Base-by-base conservation (phyloP, 2,113 vertebrate genomes). In the Rallus limicola region DNA sequence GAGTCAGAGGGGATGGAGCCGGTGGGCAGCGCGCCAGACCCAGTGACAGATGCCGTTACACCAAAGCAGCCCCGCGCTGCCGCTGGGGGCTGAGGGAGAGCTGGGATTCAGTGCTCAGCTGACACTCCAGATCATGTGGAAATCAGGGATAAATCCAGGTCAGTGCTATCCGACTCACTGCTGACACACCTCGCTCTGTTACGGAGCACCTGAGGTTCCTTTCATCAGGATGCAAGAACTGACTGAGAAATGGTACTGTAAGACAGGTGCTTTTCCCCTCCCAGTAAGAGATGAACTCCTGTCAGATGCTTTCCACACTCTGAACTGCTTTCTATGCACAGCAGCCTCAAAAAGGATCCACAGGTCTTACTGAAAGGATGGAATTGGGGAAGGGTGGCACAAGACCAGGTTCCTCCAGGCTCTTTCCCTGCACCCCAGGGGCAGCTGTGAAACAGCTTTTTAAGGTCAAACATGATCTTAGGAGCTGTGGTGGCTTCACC, bases 21-120 rank as follows among this genome's bases (percentile, higher is more conserved):
- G 7, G 38, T 1, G 40, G 40, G 17, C 53, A 23, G 5, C 0
- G 5, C 0, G 7, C 21, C 63, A 10, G 25, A 2, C 28, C 56
- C 21, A 82, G 2, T 44, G 38, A 12, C 34, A 79, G 21, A 58
- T 5, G 52, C 59, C 40, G 14, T 21, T 21, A 2, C 1, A 2
- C 17, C 55, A 58, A 56, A 52, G 16, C 0, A 24, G 1, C n/a
- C 5, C 5, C 4, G 9, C 25, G 1, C 31, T 29, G 46, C 16
- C 4, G 31, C 20, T 38, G 40, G 21, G 13, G 50, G 31, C 65
- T n/a, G 34, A 19, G 26, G 63, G n/a, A 14, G 58, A 76, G 58
- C 6, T 8, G 2, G 23, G 36, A 36, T 33, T 53, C 2, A 1
- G 69, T 31, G 13, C 69, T 70, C 36, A 17, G 38, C 7, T 53